Base-by-base conservation (phyloP, 2,797 vertebrate species). In the Gallinago stenura region DNA sequence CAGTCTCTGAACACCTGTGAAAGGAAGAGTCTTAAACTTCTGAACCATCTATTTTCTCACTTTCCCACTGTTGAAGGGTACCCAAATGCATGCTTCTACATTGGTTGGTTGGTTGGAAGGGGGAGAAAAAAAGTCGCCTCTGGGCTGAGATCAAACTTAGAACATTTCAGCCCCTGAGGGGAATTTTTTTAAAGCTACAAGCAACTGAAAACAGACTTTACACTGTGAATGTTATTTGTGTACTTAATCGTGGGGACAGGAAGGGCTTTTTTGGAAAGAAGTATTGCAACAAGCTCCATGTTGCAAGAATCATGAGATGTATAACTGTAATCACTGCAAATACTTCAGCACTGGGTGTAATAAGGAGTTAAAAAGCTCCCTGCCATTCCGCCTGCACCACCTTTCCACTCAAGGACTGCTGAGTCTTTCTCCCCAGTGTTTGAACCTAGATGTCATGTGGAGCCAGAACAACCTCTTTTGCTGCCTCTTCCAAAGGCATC, bases 1-100 rank as follows among this genome's bases (percentile, higher is more conserved):
- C 28, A 0, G 1, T 39, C 69, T 76, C 72, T 71, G 48, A 64
- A 60, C 21, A 54, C 48, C 33, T 0, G 0, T 76, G 75, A 93
- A 93, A 93, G 68, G 56, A 94, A 66, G 76, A 91, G 43, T 86
- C 62, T 94, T 66, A 90, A 71, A 72, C 50, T 12, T 12, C 31
- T 1, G 2, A 82, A 72, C 31, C 11, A 30, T 93, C 48, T 78
- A 75, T 86, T 95, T 93, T 90, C 61, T 96, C 62, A 79, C 92
- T 96, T 93, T 96, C 66, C 46, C 48, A 56, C 89, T 90, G 69
- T 22, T 83, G 54, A 93, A 72, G 73, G 33, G 46, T 81, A 92
- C 61, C 87, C 62, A 90, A 89, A 91, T 37, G 62, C 46, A 25
- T 87, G 61, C 86, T 94, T 92, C 73, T 39, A 61, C 87, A 46